Evolutionary conservation across 2,113 vertebrate genomes (phyloP), one percentile per base, ranked within the genome.

Genomic region (Daubentonia madagascariensis): DNA sequence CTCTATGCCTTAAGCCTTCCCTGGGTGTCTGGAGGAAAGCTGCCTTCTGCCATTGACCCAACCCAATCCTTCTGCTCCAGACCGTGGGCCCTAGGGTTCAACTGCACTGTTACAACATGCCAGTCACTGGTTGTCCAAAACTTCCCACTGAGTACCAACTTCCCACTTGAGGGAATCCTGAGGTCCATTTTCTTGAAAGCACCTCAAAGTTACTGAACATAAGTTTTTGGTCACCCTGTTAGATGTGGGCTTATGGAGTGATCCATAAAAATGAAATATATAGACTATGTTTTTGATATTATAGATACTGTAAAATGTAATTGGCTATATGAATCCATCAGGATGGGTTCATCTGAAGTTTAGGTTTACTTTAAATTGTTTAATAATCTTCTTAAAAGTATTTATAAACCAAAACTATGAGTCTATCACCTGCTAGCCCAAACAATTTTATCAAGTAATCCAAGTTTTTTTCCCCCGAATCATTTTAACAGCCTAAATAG

Each of bases 281-380:
- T 18, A 28, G 30, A 52, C 73, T 81, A 6, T 75, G 45, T 94
- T 96, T 88, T 52, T 5, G 43, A 91, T 95, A n/a, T 8, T 73
- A 50, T 43, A 93, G 84, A 81, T 92, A 35, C 43, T 83, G 14
- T 92, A 95, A 67, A 3, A 22, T 68, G 87, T 93, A 92, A 96
- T 94, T 95, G 30, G 43, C 84, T 96, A 5, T 8, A 1, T 30
- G 80, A 93, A 96, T 97, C 98, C 97, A 94, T 96, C 84, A 91
- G 84, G 93, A 94, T 95, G 96, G 98, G 97, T 96, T 98, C 98
- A 97, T 98, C 97, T 43, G 97, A 98, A 96, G 98, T 98, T 98
- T 89, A 95, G 93, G 81, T 98, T 98, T 96, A 94, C 98, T 98
- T 98, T 97, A 96, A 98, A 97, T 96, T 97, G 94, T 97, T 98